A percentile compares a stretch with the other conserved stretches of the same genome.
Conservation (phyloP, 2,888 invertebrate species). For the Sabellastarte sp. region DNA sequence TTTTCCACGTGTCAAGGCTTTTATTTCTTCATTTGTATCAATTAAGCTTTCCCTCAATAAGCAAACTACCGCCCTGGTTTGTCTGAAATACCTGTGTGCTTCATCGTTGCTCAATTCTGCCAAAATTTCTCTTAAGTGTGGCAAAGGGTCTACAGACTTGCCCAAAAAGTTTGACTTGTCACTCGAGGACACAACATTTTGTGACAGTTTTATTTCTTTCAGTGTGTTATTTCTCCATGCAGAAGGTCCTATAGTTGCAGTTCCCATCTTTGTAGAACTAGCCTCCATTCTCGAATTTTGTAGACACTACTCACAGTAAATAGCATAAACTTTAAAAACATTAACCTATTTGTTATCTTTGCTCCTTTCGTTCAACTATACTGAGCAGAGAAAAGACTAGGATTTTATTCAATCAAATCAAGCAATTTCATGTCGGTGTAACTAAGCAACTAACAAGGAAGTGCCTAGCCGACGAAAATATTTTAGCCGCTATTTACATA, state of each 20-base stretch:
- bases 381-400: too few relatives aligned
- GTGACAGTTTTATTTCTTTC: slow-evolving; percentile 52
- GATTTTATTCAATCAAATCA: too few relatives aligned
- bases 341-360: too few relatives aligned
- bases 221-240: slow-evolving; percentile 53
- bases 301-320: background rate
- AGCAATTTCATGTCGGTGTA: too few relatives aligned
- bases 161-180: slow-evolving; percentile 51
- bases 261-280: slow-evolving; percentile 9
- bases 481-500: too few relatives aligned
- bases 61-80: slow-evolving; percentile 51
- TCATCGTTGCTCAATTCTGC: slow-evolving; percentile 56
- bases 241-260: slow-evolving; percentile 43
- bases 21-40: slow-evolving; percentile 58
- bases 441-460: too few relatives aligned
- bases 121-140: slow-evolving; percentile 55
- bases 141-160: slow-evolving; percentile 51
- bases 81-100: slow-evolving; percentile 52
- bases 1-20: slow-evolving; percentile 51
- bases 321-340: too few relatives aligned
- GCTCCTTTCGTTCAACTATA: too few relatives aligned
- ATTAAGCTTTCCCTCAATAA: slow-evolving; percentile 54
- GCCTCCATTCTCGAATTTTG: too few relatives aligned
- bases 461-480: too few relatives aligned
- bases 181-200: slow-evolving; percentile 49